Evolutionary conservation across 2,888 invertebrate genomes (phyloP).

Genomic region (Campaea margaritaria): DNA sequence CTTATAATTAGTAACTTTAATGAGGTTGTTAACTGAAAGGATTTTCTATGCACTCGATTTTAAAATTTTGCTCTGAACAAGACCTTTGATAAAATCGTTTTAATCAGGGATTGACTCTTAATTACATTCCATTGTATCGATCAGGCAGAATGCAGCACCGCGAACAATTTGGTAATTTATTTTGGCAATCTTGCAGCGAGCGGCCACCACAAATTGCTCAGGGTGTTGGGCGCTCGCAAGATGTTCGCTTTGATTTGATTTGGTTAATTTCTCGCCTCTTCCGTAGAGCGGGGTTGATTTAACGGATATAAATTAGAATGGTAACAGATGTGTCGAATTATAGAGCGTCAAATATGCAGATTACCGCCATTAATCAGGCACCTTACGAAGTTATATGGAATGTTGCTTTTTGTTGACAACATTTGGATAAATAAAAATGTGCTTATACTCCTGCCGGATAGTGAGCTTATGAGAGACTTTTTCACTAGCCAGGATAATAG

Average conservation of each 20-base stretch:
- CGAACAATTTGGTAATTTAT: slow-evolving; percentile 47
- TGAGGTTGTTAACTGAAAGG: too few relatives aligned
- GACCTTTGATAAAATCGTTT: slow-evolving; percentile 18
- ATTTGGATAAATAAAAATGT: too few relatives aligned
- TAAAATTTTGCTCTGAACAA: background rate
- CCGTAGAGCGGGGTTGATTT: slow-evolving; percentile 7
- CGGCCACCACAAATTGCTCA: slow-evolving; percentile 36
- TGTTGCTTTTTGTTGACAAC: too few relatives aligned
- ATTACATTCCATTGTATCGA: slow-evolving; percentile 49
- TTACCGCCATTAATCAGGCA: background rate
- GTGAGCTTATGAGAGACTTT: too few relatives aligned
- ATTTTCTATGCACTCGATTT: too few relatives aligned
- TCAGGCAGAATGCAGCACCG: slow-evolving; percentile 34
- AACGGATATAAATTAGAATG: slow-evolving; percentile 10
- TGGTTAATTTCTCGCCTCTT: slow-evolving; percentile 13
- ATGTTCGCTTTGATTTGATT: slow-evolving; percentile 33
- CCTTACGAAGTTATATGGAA: too few relatives aligned
- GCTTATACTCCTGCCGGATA: too few relatives aligned
- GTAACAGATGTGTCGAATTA: slow-evolving; percentile 8
- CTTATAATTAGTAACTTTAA: too few relatives aligned
- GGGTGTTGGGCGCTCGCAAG: slow-evolving; percentile 23
- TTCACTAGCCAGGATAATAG: too few relatives aligned
- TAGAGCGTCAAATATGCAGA: slow-evolving; percentile 1
- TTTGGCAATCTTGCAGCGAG: slow-evolving; percentile 49
- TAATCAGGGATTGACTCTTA: slow-evolving; percentile 40